These are phyloP conservation scores for Chloropsis cyanopogon DNA, from an alignment of 2,113 vertebrate species.

Conservation along the genomic window DNA sequence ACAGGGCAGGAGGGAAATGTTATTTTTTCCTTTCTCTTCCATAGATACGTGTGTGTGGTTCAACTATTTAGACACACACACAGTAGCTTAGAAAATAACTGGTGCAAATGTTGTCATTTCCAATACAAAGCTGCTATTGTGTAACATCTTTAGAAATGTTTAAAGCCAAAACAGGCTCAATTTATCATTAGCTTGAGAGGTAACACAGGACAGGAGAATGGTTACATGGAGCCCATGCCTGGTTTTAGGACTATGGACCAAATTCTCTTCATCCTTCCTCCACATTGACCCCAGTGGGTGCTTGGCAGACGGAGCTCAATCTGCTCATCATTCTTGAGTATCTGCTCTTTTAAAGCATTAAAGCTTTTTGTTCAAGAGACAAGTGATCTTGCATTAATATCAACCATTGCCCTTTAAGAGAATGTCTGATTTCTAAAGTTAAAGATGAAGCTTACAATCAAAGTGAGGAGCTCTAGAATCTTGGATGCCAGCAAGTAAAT, in stretches of 20 bases:
- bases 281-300: not conserved
- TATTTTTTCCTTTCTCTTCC: not conserved
- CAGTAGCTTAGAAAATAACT: not conserved
- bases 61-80: not conserved
- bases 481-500: not conserved
- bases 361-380: not conserved
- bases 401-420: not conserved
- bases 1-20: not conserved
- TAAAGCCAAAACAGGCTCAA: not conserved
- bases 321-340: not conserved
- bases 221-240: not conserved
- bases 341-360: not conserved
- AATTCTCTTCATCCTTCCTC: not conserved
- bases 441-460: not conserved
- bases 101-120: not conserved
- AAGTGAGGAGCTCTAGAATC: not conserved
- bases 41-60: not conserved
- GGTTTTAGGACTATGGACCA: not conserved
- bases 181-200: fast-evolving
- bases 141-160: not conserved
- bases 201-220: not conserved
- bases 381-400: not conserved
- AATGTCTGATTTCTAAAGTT: not conserved
- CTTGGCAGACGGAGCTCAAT: not conserved
- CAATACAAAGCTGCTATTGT: not conserved